Evolutionary conservation across 2,113 vertebrate genomes (phyloP).

Genomic region (Theropithecus gelada): DNA sequence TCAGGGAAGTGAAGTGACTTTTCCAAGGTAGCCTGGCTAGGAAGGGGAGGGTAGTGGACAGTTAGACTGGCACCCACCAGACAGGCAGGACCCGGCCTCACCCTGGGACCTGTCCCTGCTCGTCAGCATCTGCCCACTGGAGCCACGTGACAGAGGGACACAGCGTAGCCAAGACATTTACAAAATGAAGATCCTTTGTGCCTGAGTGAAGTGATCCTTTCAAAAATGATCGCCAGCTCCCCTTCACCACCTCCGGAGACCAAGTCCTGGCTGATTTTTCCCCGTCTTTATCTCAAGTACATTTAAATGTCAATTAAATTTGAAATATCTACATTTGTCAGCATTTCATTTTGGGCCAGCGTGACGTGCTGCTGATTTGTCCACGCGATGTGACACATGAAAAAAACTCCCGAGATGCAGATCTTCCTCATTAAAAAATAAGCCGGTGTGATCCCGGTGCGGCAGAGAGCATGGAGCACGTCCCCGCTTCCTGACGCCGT

Average conservation of each 20-base stretch:
- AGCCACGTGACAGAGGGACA: background rate
- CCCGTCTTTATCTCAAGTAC: slow-evolving; percentile 86
- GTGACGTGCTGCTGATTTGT: slow-evolving; percentile 95
- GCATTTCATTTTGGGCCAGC: slow-evolving; percentile 93
- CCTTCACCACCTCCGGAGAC: slow-evolving; percentile 85
- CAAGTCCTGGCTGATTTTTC: slow-evolving; percentile 85
- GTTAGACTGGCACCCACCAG: background rate
- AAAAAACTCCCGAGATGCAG: slow-evolving; percentile 89
- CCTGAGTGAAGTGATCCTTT: slow-evolving; percentile 50
- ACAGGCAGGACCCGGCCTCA: background rate
- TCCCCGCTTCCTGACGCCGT: slow-evolving; percentile 82
- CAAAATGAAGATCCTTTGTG: slow-evolving; percentile 59
- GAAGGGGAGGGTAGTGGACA: background rate
- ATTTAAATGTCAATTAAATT: slow-evolving; percentile 99
- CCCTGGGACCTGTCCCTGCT: background rate
- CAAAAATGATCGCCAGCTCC: slow-evolving; percentile 71
- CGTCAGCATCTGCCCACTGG: background rate
- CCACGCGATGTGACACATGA: slow-evolving; percentile 92
- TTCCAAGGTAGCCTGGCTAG: background rate
- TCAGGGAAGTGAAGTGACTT: slow-evolving; percentile 3
- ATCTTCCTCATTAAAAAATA: slow-evolving; percentile 97
- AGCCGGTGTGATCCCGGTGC: slow-evolving; percentile 86
- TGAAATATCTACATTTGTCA: slow-evolving; percentile 99
- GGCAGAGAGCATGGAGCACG: slow-evolving; percentile 85
- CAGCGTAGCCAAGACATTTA: background rate